Conservation (phyloP, 1,140 invertebrate genomes). For the Eumaeus atala region DNA sequence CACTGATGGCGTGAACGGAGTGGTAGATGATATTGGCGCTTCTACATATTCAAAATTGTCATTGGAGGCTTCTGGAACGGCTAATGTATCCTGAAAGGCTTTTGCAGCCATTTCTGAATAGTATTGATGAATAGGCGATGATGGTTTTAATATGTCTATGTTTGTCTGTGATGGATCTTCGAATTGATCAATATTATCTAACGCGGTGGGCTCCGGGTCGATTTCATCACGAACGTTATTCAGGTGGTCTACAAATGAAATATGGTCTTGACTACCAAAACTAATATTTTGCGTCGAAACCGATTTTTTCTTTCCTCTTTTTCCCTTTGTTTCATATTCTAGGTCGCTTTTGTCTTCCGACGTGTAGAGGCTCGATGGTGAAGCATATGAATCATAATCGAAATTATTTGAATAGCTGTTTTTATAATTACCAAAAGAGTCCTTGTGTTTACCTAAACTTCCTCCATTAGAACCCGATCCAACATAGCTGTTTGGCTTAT, state of each 20-base stretch:
- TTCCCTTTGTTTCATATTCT: constrained; percentile 25
- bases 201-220: constrained; percentile 33
- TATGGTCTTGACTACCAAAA: constrained; percentile 59
- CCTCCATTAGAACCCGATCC: constrained; percentile 23
- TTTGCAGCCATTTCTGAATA: constrained; percentile 51
- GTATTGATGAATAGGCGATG: constrained; percentile 47
- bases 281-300: constrained; percentile 66
- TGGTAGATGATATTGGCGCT: constrained; percentile 40
- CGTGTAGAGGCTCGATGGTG: constrained; percentile 45
- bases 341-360: constrained; percentile 47
- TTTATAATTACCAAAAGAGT: constrained; percentile 46
- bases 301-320: constrained; percentile 58
- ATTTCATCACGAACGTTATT: constrained; percentile 35
- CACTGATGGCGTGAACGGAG: constrained; percentile 22
- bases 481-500: constrained; percentile 42
- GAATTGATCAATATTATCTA: constrained; percentile 42
- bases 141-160: constrained; percentile 40
- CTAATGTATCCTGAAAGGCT: constrained; percentile 39
- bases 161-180: constrained; percentile 37
- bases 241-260: constrained; percentile 55
- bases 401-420: constrained; percentile 49
- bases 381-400: constrained; percentile 53
- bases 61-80: constrained; percentile 53
- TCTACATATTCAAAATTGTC: constrained; percentile 57
- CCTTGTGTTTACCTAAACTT: constrained; percentile 38